phyloP scores from a whole-genome alignment of 2,797 vertebrate genomes.

The Denticeps clupeoides region DNA sequence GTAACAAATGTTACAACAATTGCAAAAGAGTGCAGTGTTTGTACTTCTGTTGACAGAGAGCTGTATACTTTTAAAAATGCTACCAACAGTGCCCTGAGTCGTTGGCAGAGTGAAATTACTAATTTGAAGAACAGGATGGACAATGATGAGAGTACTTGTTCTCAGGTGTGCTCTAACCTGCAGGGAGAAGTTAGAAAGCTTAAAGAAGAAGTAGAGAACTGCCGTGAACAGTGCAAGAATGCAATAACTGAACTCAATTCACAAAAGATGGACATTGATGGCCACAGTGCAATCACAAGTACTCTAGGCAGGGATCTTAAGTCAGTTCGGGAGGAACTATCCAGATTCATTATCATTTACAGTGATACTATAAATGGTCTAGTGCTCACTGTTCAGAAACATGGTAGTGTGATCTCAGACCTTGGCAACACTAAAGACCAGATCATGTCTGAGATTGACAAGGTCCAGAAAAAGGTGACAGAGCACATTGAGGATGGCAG shows the following conservation, averaged over 20 bases:
- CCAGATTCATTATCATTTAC: constrained; percentile 56
- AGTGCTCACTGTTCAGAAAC: constrained; percentile 63
- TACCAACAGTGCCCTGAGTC: constrained; percentile 44
- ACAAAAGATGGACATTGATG: constrained; percentile 57
- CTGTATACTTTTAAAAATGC: constrained; percentile 48
- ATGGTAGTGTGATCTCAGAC: constrained; percentile 60
- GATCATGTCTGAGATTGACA: constrained; percentile 67
- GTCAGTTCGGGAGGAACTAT: constrained; percentile 71
- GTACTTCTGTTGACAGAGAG: constrained; percentile 45
- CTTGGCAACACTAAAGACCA: constrained; percentile 57
- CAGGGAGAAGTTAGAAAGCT: constrained; percentile 61
- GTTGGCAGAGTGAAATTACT: constrained; percentile 45
- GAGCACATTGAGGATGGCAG: constrained; percentile 60
- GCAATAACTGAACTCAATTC: constrained; percentile 40
- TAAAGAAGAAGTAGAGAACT: constrained; percentile 55
- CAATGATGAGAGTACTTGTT: constrained; percentile 52
- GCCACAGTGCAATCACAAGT: constrained; percentile 60
- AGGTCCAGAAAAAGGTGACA: constrained; percentile 59
- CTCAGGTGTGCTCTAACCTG: constrained; percentile 61
- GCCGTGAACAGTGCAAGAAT: constrained; percentile 41
- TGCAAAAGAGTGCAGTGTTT: constrained; percentile 48
- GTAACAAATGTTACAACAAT: constrained; percentile 49
- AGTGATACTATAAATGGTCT: constrained; percentile 72
- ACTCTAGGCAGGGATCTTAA: constrained; percentile 60
- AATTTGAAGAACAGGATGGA: constrained; percentile 43